Percentiles rank a stretch among this genome's conserved stretches.
These are phyloP conservation scores for Centropus unirufus DNA, from an alignment of 2,113 vertebrate species.

Conservation along the genomic window DNA sequence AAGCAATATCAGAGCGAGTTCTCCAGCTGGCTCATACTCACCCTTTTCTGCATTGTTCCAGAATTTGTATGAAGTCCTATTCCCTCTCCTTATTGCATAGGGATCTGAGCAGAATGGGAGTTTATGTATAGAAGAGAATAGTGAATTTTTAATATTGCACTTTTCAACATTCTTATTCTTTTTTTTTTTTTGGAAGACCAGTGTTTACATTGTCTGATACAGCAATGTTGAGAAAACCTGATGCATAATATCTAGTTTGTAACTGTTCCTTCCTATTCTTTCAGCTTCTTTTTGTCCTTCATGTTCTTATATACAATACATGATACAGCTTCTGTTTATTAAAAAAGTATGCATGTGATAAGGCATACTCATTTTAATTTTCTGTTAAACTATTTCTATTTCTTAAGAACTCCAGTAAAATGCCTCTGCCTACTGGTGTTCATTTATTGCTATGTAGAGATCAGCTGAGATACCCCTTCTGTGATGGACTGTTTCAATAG, in stretches of 20 bases:
- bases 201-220: background rate
- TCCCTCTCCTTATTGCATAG: background rate
- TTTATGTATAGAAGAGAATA: background rate
- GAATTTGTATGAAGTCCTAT: accelerated
- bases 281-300: background rate
- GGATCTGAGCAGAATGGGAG: background rate
- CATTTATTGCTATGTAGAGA: background rate
- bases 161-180: background rate
- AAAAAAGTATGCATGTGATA: background rate
- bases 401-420: background rate
- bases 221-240: background rate
- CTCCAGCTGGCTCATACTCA: accelerated
- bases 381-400: background rate
- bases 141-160: background rate
- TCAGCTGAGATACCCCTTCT: background rate
- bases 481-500: background rate
- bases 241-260: background rate
- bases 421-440: background rate
- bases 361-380: background rate
- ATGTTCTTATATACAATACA: background rate
- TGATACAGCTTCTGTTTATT: background rate
- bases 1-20: background rate
- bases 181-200: background rate
- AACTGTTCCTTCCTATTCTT: background rate
- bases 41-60: background rate